Evolutionary conservation across 2,888 invertebrate species (phyloP).

Genomic region (Mechanitis mazaeus): DNA sequence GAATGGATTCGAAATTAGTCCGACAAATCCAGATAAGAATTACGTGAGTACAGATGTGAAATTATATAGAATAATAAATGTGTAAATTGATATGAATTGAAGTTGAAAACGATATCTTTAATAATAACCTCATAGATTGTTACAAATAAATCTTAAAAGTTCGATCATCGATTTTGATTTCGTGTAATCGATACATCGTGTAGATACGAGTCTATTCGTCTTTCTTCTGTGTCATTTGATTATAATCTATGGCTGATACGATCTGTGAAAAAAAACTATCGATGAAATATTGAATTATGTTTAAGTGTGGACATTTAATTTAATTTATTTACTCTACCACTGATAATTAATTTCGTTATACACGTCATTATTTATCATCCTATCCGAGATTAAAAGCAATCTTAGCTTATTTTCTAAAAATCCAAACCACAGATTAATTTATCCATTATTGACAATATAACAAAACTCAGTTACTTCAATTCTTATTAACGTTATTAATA

Average conservation of each 20-base stretch:
- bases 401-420: too few species aligned
- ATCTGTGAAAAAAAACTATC: constrained; percentile 33
- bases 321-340: too few species aligned
- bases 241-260: constrained; percentile 49
- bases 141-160: constrained; percentile 14
- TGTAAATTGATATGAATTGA: background rate
- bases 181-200: constrained; percentile 45
- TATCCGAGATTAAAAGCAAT: too few species aligned
- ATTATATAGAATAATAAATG: too few species aligned
- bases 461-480: background rate
- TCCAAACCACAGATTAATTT: too few species aligned
- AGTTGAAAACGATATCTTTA: background rate
- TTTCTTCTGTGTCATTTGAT: constrained; percentile 58
- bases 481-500: background rate
- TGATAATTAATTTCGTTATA: too few species aligned
- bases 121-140: constrained; percentile 3
- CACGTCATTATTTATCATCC: too few species aligned
- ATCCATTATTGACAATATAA: background rate
- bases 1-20: too few species aligned
- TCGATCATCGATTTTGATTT: constrained; percentile 56
- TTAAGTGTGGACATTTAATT: background rate
- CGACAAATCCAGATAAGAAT: too few species aligned
- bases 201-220: constrained; percentile 50
- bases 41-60: too few species aligned
- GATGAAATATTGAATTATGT: background rate